Evolutionary conservation across 2,888 invertebrate genomes (phyloP).

Genomic region (Caenorhabditis sp.): DNA sequence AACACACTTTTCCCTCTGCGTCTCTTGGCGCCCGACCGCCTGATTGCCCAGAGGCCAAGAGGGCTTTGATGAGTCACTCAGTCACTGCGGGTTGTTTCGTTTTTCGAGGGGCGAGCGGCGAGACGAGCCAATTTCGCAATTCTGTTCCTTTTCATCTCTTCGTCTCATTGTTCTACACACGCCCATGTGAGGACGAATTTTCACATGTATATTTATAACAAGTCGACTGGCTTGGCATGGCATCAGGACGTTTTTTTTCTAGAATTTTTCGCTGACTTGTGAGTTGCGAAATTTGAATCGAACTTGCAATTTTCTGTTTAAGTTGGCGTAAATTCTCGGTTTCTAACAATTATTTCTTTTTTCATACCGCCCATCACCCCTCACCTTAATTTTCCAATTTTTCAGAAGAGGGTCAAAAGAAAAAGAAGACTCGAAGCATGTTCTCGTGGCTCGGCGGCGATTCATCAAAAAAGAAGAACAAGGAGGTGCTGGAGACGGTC

Average conservation of each 20-base stretch:
- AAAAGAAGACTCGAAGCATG: conserved; percentile 73
- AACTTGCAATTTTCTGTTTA: neutral
- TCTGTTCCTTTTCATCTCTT: conserved; percentile 17
- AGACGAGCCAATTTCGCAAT: conserved; percentile 55
- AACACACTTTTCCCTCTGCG: conserved; percentile 44
- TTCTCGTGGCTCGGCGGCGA: conserved; percentile 81
- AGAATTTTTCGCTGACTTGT: neutral
- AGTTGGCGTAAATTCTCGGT: neutral
- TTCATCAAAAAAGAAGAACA: conserved; percentile 80
- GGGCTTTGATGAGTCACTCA: conserved; percentile 39
- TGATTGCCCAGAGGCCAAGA: conserved; percentile 51
- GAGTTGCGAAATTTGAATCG: neutral
- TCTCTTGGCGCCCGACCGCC: conserved; percentile 43
- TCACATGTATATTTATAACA: conserved; percentile 29
- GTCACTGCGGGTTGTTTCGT: conserved; percentile 5
- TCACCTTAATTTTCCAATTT: neutral
- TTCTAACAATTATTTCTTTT: neutral
- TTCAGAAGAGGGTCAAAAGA: conserved; percentile 66
- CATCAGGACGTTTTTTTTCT: neutral
- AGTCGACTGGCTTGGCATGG: neutral
- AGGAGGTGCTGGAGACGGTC: conserved; percentile 89
- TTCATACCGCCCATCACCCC: neutral
- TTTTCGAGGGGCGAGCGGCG: too few species aligned
- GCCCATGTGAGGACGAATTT: too few species aligned
- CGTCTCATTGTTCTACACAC: conserved; percentile 3